These are phyloP conservation scores for Etheostoma nigrum DNA, from an alignment of 2,797 vertebrate genomes.

Conservation along the genomic window DNA sequence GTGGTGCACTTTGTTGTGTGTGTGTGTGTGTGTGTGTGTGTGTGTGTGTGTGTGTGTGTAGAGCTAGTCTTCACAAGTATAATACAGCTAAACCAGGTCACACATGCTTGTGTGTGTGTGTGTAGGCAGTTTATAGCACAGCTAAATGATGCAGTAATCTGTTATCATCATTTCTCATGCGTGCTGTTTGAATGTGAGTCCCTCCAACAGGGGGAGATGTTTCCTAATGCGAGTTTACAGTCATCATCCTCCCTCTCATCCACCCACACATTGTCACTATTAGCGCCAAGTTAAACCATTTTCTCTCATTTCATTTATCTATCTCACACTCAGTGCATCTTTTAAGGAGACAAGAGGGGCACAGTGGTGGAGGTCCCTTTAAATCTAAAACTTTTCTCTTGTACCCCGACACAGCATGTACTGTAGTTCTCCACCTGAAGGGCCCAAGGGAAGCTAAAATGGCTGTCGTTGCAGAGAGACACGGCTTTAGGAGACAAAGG, in stretches of 20 bases:
- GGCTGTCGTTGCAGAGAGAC: conserved; percentile 54
- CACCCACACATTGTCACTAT: conserved; percentile 76
- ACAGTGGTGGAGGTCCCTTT: conserved; percentile 43
- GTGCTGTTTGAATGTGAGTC: conserved; percentile 44
- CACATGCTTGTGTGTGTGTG: neutral
- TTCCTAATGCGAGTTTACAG: conserved; percentile 79
- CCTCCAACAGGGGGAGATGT: conserved; percentile 87
- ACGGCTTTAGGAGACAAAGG: neutral
- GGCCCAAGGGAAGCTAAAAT: conserved; percentile 57
- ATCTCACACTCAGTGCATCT: conserved; percentile 60
- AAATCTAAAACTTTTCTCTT: conserved; percentile 57
- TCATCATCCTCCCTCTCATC: conserved; percentile 61
- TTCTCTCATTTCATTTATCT: conserved; percentile 77
- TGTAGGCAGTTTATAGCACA: conserved; percentile 47
- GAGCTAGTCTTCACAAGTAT: conserved; percentile 31
- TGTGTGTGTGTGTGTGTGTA: neutral
- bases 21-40: neutral
- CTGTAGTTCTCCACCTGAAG: conserved; percentile 37
- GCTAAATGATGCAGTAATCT: conserved; percentile 69
- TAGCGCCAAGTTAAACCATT: conserved; percentile 78
- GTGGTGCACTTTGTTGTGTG: conserved; percentile 29
- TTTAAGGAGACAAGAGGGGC: conserved; percentile 43
- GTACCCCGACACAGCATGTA: conserved; percentile 34
- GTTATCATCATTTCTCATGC: conserved; percentile 54
- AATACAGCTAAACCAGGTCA: conserved; percentile 61